phyloP scores from a whole-genome alignment of 2,888 invertebrate genomes.

The Tolmerus cingulatus region DNA sequence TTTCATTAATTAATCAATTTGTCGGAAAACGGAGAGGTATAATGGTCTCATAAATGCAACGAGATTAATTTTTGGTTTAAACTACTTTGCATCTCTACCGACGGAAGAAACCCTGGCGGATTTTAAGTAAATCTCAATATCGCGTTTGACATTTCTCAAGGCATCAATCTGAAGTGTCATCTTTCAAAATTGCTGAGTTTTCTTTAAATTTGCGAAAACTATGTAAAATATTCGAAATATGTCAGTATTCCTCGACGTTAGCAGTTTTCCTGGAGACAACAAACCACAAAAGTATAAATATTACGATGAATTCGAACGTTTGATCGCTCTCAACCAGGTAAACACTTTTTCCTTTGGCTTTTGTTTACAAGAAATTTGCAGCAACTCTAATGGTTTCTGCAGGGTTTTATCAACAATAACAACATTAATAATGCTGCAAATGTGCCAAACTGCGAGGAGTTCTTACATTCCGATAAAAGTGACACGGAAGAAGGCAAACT shows the following conservation, averaged over 20 bases:
- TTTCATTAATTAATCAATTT: no score
- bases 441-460: background rate
- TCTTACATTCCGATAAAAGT: background rate
- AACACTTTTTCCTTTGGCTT: background rate
- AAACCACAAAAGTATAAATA: background rate
- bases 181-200: background rate
- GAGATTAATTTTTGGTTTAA: no score
- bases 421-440: background rate
- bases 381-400: background rate
- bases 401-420: background rate
- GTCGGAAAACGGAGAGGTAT: no score
- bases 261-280: background rate
- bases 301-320: slow-evolving; percentile 48
- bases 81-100: background rate
- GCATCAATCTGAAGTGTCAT: background rate
- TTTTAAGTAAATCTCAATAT: background rate
- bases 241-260: background rate
- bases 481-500: background rate
- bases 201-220: background rate
- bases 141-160: background rate
- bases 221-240: background rate
- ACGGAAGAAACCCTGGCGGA: background rate
- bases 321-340: slow-evolving; percentile 45
- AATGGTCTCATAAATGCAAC: no score
- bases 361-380: background rate